Base-by-base conservation (phyloP, 2,797 vertebrate species). In the Phaenicophaeus curvirostris region DNA sequence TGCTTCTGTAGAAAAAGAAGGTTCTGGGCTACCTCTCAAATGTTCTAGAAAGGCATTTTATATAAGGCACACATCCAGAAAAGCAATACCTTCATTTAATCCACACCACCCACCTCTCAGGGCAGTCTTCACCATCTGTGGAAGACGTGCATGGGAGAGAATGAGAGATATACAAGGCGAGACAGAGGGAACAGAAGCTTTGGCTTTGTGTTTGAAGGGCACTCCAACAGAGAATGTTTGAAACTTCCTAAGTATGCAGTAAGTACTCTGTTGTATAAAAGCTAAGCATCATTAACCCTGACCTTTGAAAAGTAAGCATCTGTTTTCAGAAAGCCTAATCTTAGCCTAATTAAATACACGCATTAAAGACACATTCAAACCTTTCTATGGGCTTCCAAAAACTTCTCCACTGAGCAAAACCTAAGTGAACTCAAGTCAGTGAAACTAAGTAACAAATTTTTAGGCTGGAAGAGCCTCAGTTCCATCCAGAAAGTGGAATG, bases 91-190 rank as follows among this genome's bases (percentile, higher is more conserved):
- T 86, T 41, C 66, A 28, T 54, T 91, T 67, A 74, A 74, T 18
- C 27, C 20, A 59, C 3, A 6, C 13, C 15, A 73, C 18, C 16
- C 42, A 85, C 14, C 41, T 55, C 66, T 39, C 39, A 48, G 27
- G 41, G 41, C 27, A 55, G 67, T 7, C 30, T 87, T 76, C 46
- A 54, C 27, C 33, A 33, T 66, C 62, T 54, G 33, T 28, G 50
- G 15, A 23, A 73, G 24, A 11, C n/a, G 58, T 1, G 2, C 41
- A 37, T 0, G 0, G 37, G 37, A 71, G 1, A 67, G 37, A 94
- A 77, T 2, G 4, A 39, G 35, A 63, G 53, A 44, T 1, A 51
- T 20, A 3, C 1, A 1, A 53, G 35, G 53, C 15, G 51, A 73
- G n/a, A 35, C 1, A 44, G 31, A 76, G 39, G 24, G 3, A 51